Conservation (phyloP, 2,113 vertebrate genomes). For the Gasterosteus nipponicus region DNA sequence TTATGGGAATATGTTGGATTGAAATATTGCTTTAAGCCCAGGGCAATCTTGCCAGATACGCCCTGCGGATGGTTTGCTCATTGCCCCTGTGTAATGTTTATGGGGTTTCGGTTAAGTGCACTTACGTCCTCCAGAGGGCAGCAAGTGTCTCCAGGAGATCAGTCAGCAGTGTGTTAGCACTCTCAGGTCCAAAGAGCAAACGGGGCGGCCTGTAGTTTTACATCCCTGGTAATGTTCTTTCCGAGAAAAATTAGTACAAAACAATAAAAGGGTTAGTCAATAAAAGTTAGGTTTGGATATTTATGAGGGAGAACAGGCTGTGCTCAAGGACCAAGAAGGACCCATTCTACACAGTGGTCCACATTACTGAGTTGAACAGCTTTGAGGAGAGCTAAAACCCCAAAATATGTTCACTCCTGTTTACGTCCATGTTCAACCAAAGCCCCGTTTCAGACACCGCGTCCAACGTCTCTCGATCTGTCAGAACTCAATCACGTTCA, state of each 20-base stretch:
- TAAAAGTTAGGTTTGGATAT: not conserved
- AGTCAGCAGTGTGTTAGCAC: not conserved
- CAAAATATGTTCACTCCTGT: not conserved
- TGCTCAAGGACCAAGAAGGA: not conserved
- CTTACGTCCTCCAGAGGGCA: slow-evolving; percentile 67
- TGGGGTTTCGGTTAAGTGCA: slow-evolving; percentile 11
- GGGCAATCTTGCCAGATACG: not conserved
- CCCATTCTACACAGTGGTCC: not conserved
- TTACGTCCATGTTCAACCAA: slow-evolving; percentile 11
- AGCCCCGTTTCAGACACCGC: slow-evolving; percentile 10
- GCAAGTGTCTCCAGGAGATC: slow-evolving; percentile 28
- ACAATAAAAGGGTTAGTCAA: not conserved
- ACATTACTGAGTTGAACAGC: not conserved
- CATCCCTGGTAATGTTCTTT: not conserved
- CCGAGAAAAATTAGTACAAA: not conserved
- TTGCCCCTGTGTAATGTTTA: not conserved
- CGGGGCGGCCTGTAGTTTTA: not conserved
- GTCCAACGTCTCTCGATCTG: slow-evolving; percentile 44
- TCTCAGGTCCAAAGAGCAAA: not conserved
- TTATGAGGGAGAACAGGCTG: not conserved
- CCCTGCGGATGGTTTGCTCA: not conserved
- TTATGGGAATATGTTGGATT: not conserved
- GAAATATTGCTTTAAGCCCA: not conserved
- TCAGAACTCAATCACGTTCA: slow-evolving; percentile 59
- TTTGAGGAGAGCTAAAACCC: not conserved